Evolutionary conservation across 1,140 invertebrate genomes (phyloP), one percentile per base, ranked within the genome.

Genomic region (Hylaeus volcanicus): DNA sequence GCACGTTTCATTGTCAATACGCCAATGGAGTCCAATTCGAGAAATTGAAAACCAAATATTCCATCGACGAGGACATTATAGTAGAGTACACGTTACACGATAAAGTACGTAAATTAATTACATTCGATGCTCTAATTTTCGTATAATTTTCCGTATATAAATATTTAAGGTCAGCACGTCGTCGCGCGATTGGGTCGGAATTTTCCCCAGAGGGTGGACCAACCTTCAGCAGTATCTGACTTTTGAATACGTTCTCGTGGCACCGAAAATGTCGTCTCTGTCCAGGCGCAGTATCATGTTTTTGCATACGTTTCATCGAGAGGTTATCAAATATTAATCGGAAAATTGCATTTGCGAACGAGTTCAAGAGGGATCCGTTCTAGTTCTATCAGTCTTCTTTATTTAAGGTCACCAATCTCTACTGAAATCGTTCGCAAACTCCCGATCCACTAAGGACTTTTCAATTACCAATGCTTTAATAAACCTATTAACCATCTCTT

Each of bases 151-250:
- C 26, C 6, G 5, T 43, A 14, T 55, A 65, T 15, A 45, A 75
- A 66, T 48, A 12, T 66, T 65, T 12, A 4, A 75, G 73, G n/a
- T 43, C 9, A n/a, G 11, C 8, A 26, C 61, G 1, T 65, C 61
- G 9, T 37, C 63, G 41, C 61, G 48, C 5, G 73, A 75, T 37
- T 75, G 73, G 73, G 66, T 75, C 11, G 73, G 73, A 26, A 75
- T 75, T 14, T 75, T 65, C n/a, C 63, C 73, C 26, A 65, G 61
- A 41, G 73, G 73, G 26, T 75, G 73, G 61, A 55, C 12, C n/a
- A 75, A 56, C 14, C 51, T 75, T 4, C 73, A 55, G 15, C 61
- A 75, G 14, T 66, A 75, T 14, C 61, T 75, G 5, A 66, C 73
- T 3, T 75, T 65, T 5, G 73, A 74, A 53, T 65, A 65, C 48